A percentile compares a stretch with the other conserved stretches of the same genome.
phyloP scores from a whole-genome alignment of 2,797 vertebrate genomes.

The Todus mexicanus region DNA sequence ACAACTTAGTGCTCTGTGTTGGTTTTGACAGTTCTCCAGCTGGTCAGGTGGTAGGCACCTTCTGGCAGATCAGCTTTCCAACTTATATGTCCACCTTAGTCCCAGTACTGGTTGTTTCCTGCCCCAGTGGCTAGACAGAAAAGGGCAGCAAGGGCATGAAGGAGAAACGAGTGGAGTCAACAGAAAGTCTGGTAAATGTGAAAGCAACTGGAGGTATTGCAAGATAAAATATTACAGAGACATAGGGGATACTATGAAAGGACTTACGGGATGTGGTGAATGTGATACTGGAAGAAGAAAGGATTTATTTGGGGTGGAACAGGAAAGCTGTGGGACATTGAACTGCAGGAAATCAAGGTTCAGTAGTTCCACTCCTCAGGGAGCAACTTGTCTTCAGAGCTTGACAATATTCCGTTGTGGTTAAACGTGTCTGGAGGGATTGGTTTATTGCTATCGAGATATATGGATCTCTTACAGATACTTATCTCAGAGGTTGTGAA shows the following conservation, averaged over 20 bases:
- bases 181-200: neutral
- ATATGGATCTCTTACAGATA: constrained; percentile 19
- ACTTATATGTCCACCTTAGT: neutral
- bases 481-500: neutral
- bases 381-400: constrained; percentile 36
- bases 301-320: neutral
- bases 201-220: neutral
- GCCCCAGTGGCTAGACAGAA: neutral
- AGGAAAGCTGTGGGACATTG: neutral
- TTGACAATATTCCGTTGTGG: constrained; percentile 12
- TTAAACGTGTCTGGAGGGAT: constrained; percentile 17
- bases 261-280: neutral
- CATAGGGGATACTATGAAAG: neutral
- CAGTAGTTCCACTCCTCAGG: constrained; percentile 25
- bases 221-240: neutral
- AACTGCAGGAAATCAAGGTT: constrained; percentile 44
- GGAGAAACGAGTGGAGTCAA: neutral
- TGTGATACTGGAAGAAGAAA: neutral
- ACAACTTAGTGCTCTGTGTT: neutral
- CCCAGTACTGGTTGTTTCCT: neutral
- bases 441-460: constrained; percentile 37
- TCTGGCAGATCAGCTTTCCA: neutral
- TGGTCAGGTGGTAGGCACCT: neutral
- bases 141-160: neutral
- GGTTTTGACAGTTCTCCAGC: neutral